These are phyloP conservation scores for Petrocephalus schoutedeni DNA, from an alignment of 2,797 vertebrate genomes.

Conservation along the genomic window DNA sequence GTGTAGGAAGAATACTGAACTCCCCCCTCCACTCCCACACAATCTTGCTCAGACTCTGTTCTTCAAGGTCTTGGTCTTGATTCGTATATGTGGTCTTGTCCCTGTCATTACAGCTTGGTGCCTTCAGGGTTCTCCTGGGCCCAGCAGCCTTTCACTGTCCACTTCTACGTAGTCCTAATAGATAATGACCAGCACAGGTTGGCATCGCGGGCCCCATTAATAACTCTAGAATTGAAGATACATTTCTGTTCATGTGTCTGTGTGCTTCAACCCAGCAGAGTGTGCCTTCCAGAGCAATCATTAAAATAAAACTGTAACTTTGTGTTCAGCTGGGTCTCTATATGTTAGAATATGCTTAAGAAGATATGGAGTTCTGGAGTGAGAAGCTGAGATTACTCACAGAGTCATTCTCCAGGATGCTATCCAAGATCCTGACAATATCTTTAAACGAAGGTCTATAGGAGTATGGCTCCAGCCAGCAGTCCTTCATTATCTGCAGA, in stretches of 20 bases:
- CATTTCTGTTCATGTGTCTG: not conserved
- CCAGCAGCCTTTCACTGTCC: constrained; percentile 34
- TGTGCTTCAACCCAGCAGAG: not conserved
- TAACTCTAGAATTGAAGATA: not conserved
- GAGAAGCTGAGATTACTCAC: constrained; percentile 38
- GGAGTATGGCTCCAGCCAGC: constrained; percentile 59
- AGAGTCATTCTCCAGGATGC: constrained; percentile 56
- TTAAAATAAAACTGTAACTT: not conserved
- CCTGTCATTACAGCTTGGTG: not conserved
- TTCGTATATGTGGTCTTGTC: not conserved
- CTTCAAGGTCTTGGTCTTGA: not conserved
- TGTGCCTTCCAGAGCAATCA: not conserved
- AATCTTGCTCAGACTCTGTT: not conserved
- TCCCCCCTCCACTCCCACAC: not conserved
- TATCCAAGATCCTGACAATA: constrained; percentile 52
- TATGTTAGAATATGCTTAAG: too few species aligned
- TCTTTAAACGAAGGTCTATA: constrained; percentile 58
- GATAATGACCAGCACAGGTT: not conserved
- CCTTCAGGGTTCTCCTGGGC: constrained; percentile 27
- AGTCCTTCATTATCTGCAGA: constrained; percentile 57
- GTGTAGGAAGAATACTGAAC: not conserved
- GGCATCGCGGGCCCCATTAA: not conserved
- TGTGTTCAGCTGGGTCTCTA: not conserved
- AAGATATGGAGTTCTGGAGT: not conserved
- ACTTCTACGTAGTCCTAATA: constrained; percentile 65